Evolutionary conservation across 2,888 invertebrate species (phyloP).

Genomic region (Podotricha telesiphe): DNA sequence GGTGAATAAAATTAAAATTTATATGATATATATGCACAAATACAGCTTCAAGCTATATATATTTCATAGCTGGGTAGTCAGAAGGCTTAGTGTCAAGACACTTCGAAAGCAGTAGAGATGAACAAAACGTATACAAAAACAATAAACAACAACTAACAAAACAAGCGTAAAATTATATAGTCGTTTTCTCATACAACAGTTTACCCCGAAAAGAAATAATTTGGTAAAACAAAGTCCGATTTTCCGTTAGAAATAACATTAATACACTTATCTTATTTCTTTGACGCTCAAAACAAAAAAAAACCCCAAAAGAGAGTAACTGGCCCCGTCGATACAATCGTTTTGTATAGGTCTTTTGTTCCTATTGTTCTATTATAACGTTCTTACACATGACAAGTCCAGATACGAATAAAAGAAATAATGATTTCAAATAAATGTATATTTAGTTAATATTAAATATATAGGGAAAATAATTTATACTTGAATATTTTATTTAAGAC

Average conservation of each 20-base stretch:
- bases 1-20: background rate
- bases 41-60: too few species aligned
- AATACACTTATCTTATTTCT: conserved; percentile 18
- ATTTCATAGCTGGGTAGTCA: too few species aligned
- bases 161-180: background rate
- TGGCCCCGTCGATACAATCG: conserved; percentile 4
- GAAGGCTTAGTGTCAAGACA: too few species aligned
- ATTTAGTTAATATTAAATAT: background rate
- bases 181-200: background rate
- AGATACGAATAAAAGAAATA: conserved; percentile 12
- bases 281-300: conserved; percentile 10
- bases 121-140: too few species aligned
- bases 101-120: too few species aligned
- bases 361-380: conserved; percentile 15
- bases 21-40: background rate
- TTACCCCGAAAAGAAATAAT: background rate
- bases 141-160: background rate
- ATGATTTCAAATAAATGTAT: background rate
- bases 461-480: background rate
- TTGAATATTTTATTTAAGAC: too few species aligned
- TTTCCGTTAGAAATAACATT: conserved; percentile 16
- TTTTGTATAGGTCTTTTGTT: conserved; percentile 12
- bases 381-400: conserved; percentile 16
- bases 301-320: conserved; percentile 2
- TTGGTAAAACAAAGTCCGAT: background rate